phyloP scores from a whole-genome alignment of 2,113 vertebrate genomes.

The Pachypanchax playfairii region DNA sequence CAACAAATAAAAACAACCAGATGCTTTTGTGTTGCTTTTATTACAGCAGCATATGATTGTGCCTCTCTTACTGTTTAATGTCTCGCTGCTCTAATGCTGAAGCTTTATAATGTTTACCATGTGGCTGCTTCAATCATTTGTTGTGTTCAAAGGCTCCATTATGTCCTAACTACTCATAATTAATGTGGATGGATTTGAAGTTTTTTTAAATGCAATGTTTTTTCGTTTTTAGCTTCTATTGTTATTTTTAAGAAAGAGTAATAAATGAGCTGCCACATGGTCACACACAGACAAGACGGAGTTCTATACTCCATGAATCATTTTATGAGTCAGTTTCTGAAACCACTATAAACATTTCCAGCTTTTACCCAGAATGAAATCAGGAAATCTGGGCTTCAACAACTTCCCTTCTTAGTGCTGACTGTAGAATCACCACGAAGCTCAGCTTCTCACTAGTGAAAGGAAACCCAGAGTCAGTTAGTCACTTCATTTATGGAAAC shows the following conservation, averaged over 20 bases:
- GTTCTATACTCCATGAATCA: slow-evolving; percentile 91
- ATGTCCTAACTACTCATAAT: slow-evolving; percentile 50
- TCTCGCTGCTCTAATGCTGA: slow-evolving; percentile 58
- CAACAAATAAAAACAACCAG: too few species aligned
- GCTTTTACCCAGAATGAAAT: slow-evolving; percentile 90
- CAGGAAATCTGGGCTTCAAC: slow-evolving; percentile 97
- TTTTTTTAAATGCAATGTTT: slow-evolving; percentile 25
- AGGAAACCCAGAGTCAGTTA: slow-evolving; percentile 85
- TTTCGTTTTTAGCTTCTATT: slow-evolving; percentile 22
- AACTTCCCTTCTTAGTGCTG: slow-evolving; percentile 92
- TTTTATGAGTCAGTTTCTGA: slow-evolving; percentile 96
- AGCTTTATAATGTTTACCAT: slow-evolving; percentile 64
- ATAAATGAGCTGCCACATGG: slow-evolving; percentile 74
- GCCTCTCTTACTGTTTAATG: slow-evolving; percentile 42
- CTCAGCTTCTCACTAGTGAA: slow-evolving; percentile 83
- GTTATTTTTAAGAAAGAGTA: slow-evolving; percentile 29
- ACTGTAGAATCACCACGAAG: slow-evolving; percentile 81
- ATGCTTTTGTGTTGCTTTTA: slow-evolving; percentile 12
- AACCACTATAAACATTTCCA: slow-evolving; percentile 90
- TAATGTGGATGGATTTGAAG: slow-evolving; percentile 33
- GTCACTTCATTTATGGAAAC: slow-evolving; percentile 88
- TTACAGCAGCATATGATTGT: slow-evolving; percentile 40
- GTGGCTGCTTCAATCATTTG: slow-evolving; percentile 51
- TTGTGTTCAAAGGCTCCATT: slow-evolving; percentile 42
- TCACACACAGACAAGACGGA: slow-evolving; percentile 84